phyloP scores from a whole-genome alignment of 1,140 invertebrate genomes.

The Harlomillsia oculata region DNA sequence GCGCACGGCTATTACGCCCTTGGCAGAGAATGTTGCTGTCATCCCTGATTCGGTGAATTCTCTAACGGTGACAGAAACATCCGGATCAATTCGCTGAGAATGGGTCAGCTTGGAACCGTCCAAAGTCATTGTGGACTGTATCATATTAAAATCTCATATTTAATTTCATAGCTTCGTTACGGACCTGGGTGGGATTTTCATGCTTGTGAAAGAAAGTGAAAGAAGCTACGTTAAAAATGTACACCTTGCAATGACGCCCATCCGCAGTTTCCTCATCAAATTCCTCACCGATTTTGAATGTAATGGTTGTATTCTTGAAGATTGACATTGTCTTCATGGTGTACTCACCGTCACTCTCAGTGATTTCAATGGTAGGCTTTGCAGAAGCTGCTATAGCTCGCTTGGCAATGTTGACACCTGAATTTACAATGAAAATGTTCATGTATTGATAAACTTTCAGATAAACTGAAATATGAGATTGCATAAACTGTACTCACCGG shows the following conservation, averaged over 20 bases:
- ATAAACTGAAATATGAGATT: neutral
- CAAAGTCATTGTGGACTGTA: slow-evolving; percentile 10
- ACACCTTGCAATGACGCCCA: slow-evolving; percentile 1
- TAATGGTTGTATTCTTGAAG: slow-evolving; percentile 67
- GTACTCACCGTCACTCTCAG: slow-evolving; percentile 56
- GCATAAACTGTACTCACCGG: slow-evolving; percentile 53
- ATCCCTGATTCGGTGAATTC: slow-evolving; percentile 14
- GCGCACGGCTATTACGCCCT: slow-evolving; percentile 1
- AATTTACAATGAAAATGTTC: slow-evolving; percentile 30
- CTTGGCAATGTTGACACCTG: slow-evolving; percentile 65
- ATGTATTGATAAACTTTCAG: neutral
- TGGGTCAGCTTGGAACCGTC: slow-evolving; percentile 21
- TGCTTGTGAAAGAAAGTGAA: neutral
- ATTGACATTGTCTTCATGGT: slow-evolving; percentile 66
- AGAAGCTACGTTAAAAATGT: neutral
- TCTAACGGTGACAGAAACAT: neutral
- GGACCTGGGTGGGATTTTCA: too few species aligned
- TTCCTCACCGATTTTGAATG: slow-evolving; percentile 64
- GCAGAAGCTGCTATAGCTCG: slow-evolving; percentile 62
- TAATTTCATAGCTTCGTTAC: neutral
- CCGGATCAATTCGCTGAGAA: neutral
- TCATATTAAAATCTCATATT: neutral
- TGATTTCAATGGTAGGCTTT: slow-evolving; percentile 65
- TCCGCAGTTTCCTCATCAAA: slow-evolving; percentile 56
- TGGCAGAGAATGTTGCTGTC: slow-evolving; percentile 3